Evolutionary conservation across 2,888 invertebrate species (phyloP).

Genomic region (Phrixothrix hirtus): DNA sequence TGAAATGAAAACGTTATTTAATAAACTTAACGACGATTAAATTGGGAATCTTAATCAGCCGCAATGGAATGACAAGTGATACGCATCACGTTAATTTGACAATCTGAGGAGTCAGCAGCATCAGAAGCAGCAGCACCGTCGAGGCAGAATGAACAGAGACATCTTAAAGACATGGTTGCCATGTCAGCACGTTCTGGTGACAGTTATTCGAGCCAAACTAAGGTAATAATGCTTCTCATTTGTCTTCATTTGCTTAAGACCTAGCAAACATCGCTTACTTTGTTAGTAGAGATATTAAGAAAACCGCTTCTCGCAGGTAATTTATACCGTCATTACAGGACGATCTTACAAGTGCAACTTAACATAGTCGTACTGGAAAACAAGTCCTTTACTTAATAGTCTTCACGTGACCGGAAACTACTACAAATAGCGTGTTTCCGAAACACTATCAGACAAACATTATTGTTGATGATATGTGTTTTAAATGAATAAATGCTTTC

Average conservation of each 20-base stretch:
- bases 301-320: constrained; percentile 34
- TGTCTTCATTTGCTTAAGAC: constrained; percentile 56
- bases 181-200: constrained; percentile 45
- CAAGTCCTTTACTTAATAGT: constrained; percentile 19
- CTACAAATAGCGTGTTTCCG: constrained; percentile 27
- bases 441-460: constrained; percentile 18
- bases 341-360: constrained; percentile 23
- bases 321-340: constrained; percentile 35
- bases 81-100: constrained; percentile 45
- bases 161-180: constrained; percentile 40
- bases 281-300: constrained; percentile 43
- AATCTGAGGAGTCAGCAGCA: constrained; percentile 44
- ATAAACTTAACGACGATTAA: constrained; percentile 18
- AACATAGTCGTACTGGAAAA: constrained; percentile 6
- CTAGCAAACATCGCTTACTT: constrained; percentile 43
- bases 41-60: constrained; percentile 27
- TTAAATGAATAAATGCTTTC: constrained; percentile 15
- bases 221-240: constrained; percentile 56
- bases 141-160: constrained; percentile 41
- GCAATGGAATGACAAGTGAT: constrained; percentile 36
- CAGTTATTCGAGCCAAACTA: constrained; percentile 51
- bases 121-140: constrained; percentile 28
- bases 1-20: neutral
- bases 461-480: constrained; percentile 15
- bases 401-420: constrained; percentile 26